Evolutionary conservation across 2,113 vertebrate species (phyloP), one percentile per base, ranked within the genome.

Genomic region (human (Homo sapiens)): DNA sequence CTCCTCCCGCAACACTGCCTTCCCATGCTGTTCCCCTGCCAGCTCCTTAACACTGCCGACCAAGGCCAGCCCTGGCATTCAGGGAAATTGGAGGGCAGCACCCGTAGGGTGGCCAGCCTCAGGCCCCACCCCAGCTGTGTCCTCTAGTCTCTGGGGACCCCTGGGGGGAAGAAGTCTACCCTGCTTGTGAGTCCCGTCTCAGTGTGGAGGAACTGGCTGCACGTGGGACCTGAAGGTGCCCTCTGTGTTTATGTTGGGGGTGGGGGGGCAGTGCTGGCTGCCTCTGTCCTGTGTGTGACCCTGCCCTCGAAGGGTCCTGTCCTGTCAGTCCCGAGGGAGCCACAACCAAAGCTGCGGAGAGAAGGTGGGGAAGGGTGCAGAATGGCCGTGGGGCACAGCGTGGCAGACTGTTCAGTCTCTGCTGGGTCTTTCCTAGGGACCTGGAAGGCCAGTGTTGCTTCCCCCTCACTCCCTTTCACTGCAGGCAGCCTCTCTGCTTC

Each of bases 401-500:
- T 17, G 25, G 88, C 96, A 6, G 94, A 32, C 81, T 43, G 75
- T 92, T 82, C 27, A 1, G 52, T 90, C 80, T 84, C 89, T 12
- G 66, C 85, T 27, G 78, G 85, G 73, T 83, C 95, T 86, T 80
- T 79, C 92, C 96, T 72, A 66, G 84, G 76, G 90, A 78, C 25
- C 92, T 32, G 73, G 97, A 95, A 90, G 88, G 94, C 96, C 93
- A 8, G 8, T 23, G 52, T 88, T 22, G 76, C 90, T 89, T 73
- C 88, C 91, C 78, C 76, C 87, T 86, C 84, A 40, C 50, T 52
- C 91, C 75, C 81, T 90, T 68, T 93, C 89, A 30, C 94, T 95
- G 97, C 96, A 97, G 98, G 96, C 97, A 97, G 97, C 95, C 98
- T 97, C 92, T 97, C 97, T 98, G 97, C 98, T 97, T 98, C 96